phyloP scores from a whole-genome alignment of 2,888 invertebrate species.

The Aphelenchoides bicaudatus region DNA sequence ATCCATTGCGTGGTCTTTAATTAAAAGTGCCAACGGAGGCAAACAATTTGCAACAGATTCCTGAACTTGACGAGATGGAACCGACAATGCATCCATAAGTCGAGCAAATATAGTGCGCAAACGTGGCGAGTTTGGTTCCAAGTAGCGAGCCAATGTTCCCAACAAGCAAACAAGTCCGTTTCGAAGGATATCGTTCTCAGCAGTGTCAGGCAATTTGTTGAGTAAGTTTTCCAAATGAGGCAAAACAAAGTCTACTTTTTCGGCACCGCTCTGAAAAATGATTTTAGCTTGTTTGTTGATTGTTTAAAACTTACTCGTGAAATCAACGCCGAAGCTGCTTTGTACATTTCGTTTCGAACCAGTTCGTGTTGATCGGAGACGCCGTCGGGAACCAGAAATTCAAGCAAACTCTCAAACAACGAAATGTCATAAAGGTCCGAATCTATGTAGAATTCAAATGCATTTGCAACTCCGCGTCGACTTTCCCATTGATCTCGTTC shows the following conservation, averaged over 20 bases:
- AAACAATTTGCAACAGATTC: constrained; percentile 94
- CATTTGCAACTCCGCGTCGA: constrained; percentile 80
- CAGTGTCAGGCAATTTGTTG: constrained; percentile 26
- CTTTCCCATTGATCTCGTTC: constrained; percentile 85
- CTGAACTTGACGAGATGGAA: constrained; percentile 95
- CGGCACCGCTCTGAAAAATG: constrained; percentile 74
- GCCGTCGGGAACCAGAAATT: constrained; percentile 69
- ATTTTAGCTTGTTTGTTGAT: constrained; percentile 2
- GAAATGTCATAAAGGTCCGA: background rate
- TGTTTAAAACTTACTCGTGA: constrained; percentile 63
- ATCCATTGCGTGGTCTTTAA: constrained; percentile 82
- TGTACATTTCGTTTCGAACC: constrained; percentile 79
- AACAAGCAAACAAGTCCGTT: constrained; percentile 83
- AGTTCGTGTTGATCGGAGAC: constrained; percentile 78
- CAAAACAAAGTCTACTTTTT: constrained; percentile 59
- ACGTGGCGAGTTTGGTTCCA: constrained; percentile 76
- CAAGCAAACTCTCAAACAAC: constrained; percentile 27
- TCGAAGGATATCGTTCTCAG: constrained; percentile 78
- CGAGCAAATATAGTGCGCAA: constrained; percentile 76
- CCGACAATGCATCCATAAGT: constrained; percentile 82
- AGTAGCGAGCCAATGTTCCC: constrained; percentile 92
- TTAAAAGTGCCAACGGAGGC: constrained; percentile 84
- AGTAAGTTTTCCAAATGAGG: constrained; percentile 52
- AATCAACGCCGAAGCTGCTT: constrained; percentile 84
- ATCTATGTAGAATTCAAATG: constrained; percentile 64